Evolutionary conservation across 2,888 invertebrate species (phyloP).

Genomic region (Cataglyphis altisquamis): DNA sequence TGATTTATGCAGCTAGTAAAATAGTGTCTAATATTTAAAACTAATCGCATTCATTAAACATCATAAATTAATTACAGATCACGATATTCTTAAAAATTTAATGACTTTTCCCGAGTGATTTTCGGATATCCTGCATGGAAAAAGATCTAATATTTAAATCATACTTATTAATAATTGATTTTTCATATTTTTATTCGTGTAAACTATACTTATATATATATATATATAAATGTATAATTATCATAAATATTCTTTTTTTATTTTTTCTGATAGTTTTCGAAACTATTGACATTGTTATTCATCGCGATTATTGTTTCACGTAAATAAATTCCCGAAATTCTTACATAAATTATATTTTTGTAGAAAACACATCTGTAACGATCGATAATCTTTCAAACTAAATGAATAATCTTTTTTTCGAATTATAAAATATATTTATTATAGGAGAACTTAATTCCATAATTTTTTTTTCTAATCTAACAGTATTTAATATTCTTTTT

Average conservation of each 20-base stretch:
- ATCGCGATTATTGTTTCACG: neutral
- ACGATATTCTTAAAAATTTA: neutral
- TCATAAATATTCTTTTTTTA: too few relatives aligned
- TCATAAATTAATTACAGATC: neutral
- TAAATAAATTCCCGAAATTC: too few relatives aligned
- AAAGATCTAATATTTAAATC: neutral
- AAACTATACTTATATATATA: neutral
- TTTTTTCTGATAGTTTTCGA: neutral
- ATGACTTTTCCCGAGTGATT: neutral
- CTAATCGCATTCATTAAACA: neutral
- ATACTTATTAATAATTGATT: neutral
- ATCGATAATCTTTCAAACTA: too few relatives aligned
- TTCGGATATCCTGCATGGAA: neutral
- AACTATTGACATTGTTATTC: neutral
- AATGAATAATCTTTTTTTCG: neutral
- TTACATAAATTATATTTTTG: too few relatives aligned
- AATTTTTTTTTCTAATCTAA: neutral
- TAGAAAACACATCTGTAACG: too few relatives aligned
- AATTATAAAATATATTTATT: neutral
- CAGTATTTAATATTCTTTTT: neutral
- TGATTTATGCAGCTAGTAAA: conserved; percentile 11
- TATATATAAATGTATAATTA: too few relatives aligned
- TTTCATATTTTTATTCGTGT: neutral
- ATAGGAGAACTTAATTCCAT: neutral
- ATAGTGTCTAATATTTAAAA: conserved; percentile 5